Evolutionary conservation across 2,113 vertebrate genomes (phyloP).

Genomic region (Dromas ardeola): DNA sequence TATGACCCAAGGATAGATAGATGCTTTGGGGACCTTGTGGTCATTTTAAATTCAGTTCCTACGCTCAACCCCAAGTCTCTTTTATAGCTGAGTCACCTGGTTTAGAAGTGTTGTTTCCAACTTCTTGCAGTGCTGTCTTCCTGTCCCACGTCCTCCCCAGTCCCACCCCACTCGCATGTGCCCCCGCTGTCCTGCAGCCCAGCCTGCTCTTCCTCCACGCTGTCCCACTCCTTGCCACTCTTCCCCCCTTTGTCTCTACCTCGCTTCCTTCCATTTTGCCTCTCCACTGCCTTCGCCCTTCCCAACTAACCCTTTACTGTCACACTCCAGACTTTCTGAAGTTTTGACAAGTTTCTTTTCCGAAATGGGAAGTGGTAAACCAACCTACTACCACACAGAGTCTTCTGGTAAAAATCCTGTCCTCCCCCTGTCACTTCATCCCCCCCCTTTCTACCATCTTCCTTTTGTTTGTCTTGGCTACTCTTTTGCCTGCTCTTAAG

Average conservation of each 20-base stretch:
- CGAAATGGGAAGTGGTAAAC: background rate
- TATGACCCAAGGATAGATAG: background rate
- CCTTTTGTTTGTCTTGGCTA: conserved; percentile 7
- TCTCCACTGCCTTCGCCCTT: background rate
- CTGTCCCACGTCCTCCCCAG: conserved; percentile 24
- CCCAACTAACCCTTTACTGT: conserved; percentile 28
- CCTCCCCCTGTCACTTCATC: background rate
- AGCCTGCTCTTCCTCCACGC: conserved; percentile 38
- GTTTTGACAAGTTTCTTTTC: background rate
- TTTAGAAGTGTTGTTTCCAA: conserved; percentile 22
- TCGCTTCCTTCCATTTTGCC: conserved; percentile 52
- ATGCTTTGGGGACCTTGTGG: background rate
- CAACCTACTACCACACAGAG: background rate
- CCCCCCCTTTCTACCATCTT: background rate
- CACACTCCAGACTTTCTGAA: background rate
- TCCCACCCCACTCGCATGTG: background rate
- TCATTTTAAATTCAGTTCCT: background rate
- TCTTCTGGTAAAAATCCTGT: background rate
- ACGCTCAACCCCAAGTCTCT: background rate
- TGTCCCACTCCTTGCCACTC: background rate
- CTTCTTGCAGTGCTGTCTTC: conserved; percentile 10
- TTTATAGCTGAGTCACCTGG: background rate
- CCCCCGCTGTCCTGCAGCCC: background rate
- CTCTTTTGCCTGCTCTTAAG: background rate
- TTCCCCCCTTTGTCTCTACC: conserved; percentile 48